Evolutionary conservation across 2,797 vertebrate species (phyloP), one percentile per base, ranked within the genome.

Genomic region (Peromyscus melanophrys): DNA sequence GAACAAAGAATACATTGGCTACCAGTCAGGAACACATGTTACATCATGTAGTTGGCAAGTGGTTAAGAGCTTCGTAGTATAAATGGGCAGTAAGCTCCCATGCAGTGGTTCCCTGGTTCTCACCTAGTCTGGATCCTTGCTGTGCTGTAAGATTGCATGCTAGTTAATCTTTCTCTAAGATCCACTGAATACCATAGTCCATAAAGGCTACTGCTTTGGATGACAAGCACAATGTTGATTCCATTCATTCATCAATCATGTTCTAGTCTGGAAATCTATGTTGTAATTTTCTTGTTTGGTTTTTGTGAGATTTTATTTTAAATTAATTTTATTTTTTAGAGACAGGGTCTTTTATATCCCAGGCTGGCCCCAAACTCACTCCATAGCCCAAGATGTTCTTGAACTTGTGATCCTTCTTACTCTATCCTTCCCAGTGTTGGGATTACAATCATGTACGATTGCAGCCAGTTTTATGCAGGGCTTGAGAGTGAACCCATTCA

Each of bases 1-100:
- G 59, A 91, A 16, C 29, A 84, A 57, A 91, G 34, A 65, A 61
- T 13, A 55, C 17, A 55, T 31, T 65, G 57, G 40, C 69, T 61
- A 29, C 67, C 37, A 52, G 37, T 90, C 67, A 80, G 69, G 63
- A 83, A 37, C 17, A 83, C 37, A 37, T 40, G 71, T 40, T 59
- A 93, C 65, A 57, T 85, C 86, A 71, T n/a, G 88, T 78, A 25
- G 1, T 59, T 96, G 92, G 65, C 46, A 96, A 90, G 61, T 37
- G 25, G 10, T 52, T 37, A 81, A 59, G 52, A 40, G n/a, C 52
- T 23, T 83, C 29, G 23, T 82, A 85, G 40, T 82, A 19, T 57
- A 76, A 73, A 17, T 55, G 29, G 65, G 19, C 95, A 92, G 61
- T n/a, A 23, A 61, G n/a, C 12, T 40, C 25, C 25, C 19, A 37